Evolutionary conservation across 2,113 vertebrate genomes (phyloP), one percentile per base, ranked within the genome.

Genomic region (Amazona vittata): DNA sequence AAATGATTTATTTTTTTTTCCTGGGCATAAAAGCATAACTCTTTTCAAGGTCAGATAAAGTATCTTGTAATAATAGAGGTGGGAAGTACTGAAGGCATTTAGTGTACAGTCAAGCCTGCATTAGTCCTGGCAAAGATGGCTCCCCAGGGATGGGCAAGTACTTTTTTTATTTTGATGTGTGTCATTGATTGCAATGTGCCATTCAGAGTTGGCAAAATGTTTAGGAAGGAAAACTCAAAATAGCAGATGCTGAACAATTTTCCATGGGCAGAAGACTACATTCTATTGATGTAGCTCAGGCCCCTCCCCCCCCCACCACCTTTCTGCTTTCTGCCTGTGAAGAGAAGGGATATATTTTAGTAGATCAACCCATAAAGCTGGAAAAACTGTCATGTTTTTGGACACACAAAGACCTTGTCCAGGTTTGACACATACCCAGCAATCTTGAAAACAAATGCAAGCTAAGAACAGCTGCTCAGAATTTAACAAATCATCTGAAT

Each of bases 11-110:
- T 71, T 64, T 49, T 75, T 76, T 83, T 75, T 35, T 15, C 15
- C 67, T 57, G 53, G 16, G 9, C 33, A 90, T 90, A 88, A 91
- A 96, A 90, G 19, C 41, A 19, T 88, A 79, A 93, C 85, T 93
- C 91, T 91, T 76, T 96, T 77, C 90, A 96, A 96, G 90, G 94
- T 94, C 95, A 96, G 75, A 77, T 83, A 74, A 87, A 85, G 28
- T 59, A 76, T 69, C 33, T 41, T 88, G n/a, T 67, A 53, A n/a
- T n/a, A 83, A 53, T 12, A 74, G 53, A 65, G 33, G 37, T 46
- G 31, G 63, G 43, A 90, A 91, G 33, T 15, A 91, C 19, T 53
- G 55, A 91, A 87, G 77, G 16, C 50, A 89, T 88, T 74, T 74
- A 59, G 24, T 15, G 20, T 71, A 35, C 3, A 9, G 71, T 65